Evolutionary conservation across 1,140 invertebrate genomes (phyloP).

Genomic region (Drosophila murphyi): DNA sequence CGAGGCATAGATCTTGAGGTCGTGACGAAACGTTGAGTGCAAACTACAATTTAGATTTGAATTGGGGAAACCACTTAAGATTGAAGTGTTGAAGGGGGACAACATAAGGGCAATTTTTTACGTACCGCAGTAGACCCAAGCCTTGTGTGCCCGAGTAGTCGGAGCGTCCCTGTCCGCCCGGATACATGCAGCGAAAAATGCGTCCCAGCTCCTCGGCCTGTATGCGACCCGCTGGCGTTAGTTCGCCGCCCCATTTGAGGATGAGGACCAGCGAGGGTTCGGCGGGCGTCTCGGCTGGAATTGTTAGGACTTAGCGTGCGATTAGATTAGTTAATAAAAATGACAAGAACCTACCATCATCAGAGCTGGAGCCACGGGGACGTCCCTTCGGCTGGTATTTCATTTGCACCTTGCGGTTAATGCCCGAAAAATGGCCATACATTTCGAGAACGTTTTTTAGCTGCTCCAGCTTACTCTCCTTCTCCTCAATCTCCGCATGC

Average conservation of each 20-base stretch:
- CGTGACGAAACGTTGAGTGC: constrained; percentile 99
- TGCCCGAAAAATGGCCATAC: constrained; percentile 99
- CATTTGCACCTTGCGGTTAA: constrained; percentile 99
- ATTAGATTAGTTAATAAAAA: constrained; percentile 24
- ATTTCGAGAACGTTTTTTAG: constrained; percentile 99
- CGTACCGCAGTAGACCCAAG: constrained; percentile 91
- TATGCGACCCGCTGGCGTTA: constrained; percentile 98
- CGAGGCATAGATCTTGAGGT: constrained; percentile 99
- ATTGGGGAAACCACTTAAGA: background rate
- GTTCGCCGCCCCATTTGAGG: constrained; percentile 99
- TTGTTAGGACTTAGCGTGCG: constrained; percentile 44
- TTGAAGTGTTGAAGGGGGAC: too few relatives aligned
- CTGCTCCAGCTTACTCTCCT: constrained; percentile 98
- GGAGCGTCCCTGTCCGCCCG: constrained; percentile 93
- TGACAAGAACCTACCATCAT: constrained; percentile 91
- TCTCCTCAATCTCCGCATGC: constrained; percentile 97
- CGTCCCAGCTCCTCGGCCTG: constrained; percentile 99
- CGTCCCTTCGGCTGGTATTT: constrained; percentile 99
- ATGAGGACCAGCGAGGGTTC: constrained; percentile 97
- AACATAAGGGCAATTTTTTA: background rate
- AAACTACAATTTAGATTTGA: constrained; percentile 86
- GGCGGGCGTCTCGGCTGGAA: constrained; percentile 89
- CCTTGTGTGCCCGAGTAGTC: constrained; percentile 92
- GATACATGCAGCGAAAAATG: constrained; percentile 99
- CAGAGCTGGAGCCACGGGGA: constrained; percentile 96